Base-by-base conservation (phyloP, 2,888 invertebrate genomes). In the Apomyelois bistriatella region DNA sequence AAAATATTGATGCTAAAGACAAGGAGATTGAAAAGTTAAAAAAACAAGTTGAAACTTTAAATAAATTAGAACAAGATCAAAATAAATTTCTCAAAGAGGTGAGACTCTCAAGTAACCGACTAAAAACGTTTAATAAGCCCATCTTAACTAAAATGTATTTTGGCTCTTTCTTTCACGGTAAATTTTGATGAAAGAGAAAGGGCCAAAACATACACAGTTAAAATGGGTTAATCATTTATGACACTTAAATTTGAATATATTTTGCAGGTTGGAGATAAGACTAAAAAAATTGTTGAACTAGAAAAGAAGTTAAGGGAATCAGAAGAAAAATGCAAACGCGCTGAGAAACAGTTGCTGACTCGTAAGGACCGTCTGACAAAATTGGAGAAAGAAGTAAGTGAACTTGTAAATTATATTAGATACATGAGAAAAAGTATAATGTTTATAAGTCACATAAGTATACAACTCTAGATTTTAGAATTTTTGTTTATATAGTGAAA, bases 241-340 rank as follows among this genome's bases (percentile, higher is more conserved):
- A n/a, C n/a, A n/a, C n/a, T n/a, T n/a, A 22, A 54, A 57, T 57
- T 60, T 59, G n/a, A 15, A n/a, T 53, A 46, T 10, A 12, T 32
- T 22, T 73, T 80, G 40, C 59, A 94, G 94, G 85, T 92, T 50
- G 92, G 92, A 58, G 93, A 93, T 62, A 93, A 93, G 68, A 79
- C 91, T 38, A 92, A 92, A 59, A 94, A 94, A 68, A 79, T 93
- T 46, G 76, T 80, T 38, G 94, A 94, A 40, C 72, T 94, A 64
- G 94, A 95, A 74, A 92, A 92, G 65, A 94, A 94, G 79, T 65
- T 94, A 0, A 93, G 93, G 69, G 94, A 94, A 62, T 77, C 91
- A 15, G 94, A 95, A 60, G 94, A 93, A n/a, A 94, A 92, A 76
- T 84, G 82, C 48, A 93, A 91, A 67, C 91, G 92, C 67, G 81